Evolutionary conservation across 1,140 invertebrate genomes (phyloP).

Genomic region (Pomacea maculata): DNA sequence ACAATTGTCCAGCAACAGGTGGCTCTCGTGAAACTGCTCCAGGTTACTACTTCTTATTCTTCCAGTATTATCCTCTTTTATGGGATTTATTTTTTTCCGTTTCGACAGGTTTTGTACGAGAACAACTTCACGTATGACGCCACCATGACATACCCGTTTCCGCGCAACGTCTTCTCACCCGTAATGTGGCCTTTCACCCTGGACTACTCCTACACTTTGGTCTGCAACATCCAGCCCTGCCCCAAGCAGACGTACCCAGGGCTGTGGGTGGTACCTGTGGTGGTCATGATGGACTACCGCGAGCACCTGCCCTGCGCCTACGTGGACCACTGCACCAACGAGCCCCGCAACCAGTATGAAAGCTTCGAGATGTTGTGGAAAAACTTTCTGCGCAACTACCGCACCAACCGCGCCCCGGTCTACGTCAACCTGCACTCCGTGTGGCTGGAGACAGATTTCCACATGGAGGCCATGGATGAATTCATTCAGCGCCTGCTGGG

Average conservation of each 20-base stretch:
- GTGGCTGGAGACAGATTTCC: constrained; percentile 44
- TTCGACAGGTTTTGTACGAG: constrained; percentile 28
- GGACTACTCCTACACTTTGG: constrained; percentile 41
- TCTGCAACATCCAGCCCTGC: constrained; percentile 49
- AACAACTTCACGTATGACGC: constrained; percentile 45
- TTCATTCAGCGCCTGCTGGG: constrained; percentile 39
- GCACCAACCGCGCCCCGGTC: constrained; percentile 47
- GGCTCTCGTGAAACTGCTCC: too few species aligned
- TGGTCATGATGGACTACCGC: constrained; percentile 47
- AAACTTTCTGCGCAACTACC: constrained; percentile 42
- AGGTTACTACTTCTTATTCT: background rate
- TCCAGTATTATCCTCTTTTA: background rate
- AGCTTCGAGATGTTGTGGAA: constrained; percentile 45
- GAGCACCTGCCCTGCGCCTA: constrained; percentile 46
- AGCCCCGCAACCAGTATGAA: constrained; percentile 40
- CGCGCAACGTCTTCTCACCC: constrained; percentile 37
- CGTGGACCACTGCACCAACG: constrained; percentile 48
- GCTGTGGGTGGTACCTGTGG: constrained; percentile 54
- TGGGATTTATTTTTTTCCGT: background rate
- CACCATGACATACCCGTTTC: constrained; percentile 49
- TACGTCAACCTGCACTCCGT: constrained; percentile 50
- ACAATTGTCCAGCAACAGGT: too few species aligned
- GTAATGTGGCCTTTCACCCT: constrained; percentile 55
- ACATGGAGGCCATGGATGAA: constrained; percentile 43
- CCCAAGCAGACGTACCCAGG: constrained; percentile 45